phyloP scores from a whole-genome alignment of 2,888 invertebrate species.

The Pachymerium ferrugineum region DNA sequence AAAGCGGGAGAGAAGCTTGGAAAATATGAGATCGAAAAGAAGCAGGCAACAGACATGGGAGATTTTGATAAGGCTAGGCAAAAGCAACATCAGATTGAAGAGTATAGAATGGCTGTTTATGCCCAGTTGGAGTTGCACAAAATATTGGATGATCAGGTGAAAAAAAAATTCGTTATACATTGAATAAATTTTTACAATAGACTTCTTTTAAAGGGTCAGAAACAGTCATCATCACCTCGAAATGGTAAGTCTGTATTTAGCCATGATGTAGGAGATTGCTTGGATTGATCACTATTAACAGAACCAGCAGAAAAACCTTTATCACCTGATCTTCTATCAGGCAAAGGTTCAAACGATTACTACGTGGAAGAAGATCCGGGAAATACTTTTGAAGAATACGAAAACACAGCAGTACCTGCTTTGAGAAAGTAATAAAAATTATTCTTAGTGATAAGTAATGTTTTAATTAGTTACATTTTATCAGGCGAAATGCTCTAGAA shows the following conservation, averaged over 20 bases:
- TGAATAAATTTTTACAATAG: too few species aligned
- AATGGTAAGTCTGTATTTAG: background rate
- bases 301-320: conserved; percentile 16
- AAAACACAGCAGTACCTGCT: conserved; percentile 76
- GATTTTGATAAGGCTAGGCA: conserved; percentile 85
- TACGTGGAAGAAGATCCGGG: background rate
- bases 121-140: conserved; percentile 67
- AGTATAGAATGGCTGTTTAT: conserved; percentile 70
- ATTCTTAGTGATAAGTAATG: background rate
- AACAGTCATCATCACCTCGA: background rate
- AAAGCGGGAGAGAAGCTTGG: conserved; percentile 84
- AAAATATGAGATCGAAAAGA: conserved; percentile 82
- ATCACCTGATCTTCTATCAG: conserved; percentile 10
- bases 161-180: too few species aligned
- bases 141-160: conserved; percentile 71
- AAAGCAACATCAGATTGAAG: conserved; percentile 83
- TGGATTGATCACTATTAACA: background rate
- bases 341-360: background rate
- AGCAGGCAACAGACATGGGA: conserved; percentile 84
- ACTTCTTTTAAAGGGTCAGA: too few species aligned
- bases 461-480: background rate
- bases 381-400: conserved; percentile 73
- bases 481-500: background rate
- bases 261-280: background rate
- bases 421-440: conserved; percentile 62